Evolutionary conservation across 2,113 vertebrate genomes (phyloP).

Genomic region (Brachyhypopomus occidentalis): DNA sequence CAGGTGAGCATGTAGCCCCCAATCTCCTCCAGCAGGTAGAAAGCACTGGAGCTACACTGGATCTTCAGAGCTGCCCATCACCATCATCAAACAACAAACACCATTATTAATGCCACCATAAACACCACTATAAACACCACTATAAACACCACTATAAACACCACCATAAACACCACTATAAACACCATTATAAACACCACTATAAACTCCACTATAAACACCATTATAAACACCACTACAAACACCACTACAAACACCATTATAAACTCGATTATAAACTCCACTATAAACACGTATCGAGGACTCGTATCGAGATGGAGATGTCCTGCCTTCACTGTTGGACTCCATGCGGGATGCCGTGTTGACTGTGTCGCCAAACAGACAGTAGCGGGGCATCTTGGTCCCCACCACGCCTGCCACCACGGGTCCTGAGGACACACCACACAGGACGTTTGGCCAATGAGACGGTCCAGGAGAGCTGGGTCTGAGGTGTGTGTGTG

Average conservation of each 20-base stretch:
- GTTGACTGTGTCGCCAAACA: constrained; percentile 92
- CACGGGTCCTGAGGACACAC: constrained; percentile 76
- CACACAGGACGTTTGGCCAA: neutral
- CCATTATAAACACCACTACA: too few species aligned
- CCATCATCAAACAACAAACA: neutral
- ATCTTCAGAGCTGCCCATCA: constrained; percentile 82
- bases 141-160: too few species aligned
- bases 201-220: too few species aligned
- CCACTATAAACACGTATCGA: too few species aligned
- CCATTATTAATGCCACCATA: too few species aligned
- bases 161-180: too few species aligned
- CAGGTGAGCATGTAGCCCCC: constrained; percentile 81
- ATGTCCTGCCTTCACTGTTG: constrained; percentile 78
- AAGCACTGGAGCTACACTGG: constrained; percentile 83
- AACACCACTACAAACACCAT: too few species aligned
- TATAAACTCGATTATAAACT: too few species aligned
- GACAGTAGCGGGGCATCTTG: constrained; percentile 90
- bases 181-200: too few species aligned
- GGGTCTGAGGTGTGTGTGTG: too few species aligned
- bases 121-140: too few species aligned
- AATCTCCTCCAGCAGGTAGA: constrained; percentile 86
- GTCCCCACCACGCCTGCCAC: constrained; percentile 89
- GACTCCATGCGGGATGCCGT: constrained; percentile 92
- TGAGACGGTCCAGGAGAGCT: too few species aligned
- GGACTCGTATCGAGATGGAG: neutral